Percentiles rank a stretch among this genome's conserved stretches.
Conservation (phyloP, 2,888 invertebrate genomes). For the Gerris lacustris region DNA sequence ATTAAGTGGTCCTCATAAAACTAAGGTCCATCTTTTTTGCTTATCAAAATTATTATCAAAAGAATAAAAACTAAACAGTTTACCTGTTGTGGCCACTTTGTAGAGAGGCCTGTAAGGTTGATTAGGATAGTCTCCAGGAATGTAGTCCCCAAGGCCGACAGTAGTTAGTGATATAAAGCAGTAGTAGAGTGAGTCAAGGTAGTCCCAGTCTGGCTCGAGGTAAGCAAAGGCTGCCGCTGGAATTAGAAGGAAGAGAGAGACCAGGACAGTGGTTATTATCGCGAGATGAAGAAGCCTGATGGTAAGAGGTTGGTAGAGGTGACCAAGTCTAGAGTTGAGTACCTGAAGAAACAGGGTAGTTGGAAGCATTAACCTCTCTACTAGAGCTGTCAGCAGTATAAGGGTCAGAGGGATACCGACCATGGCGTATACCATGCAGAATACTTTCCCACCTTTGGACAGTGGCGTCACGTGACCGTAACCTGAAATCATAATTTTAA, state of each 20-base stretch:
- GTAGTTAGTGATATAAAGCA: conserved; percentile 84
- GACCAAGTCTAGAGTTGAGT: conserved; percentile 42
- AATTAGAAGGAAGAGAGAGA: conserved; percentile 50
- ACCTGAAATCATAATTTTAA: conserved; percentile 41
- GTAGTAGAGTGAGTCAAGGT: conserved; percentile 77
- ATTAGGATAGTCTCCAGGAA: conserved; percentile 66
- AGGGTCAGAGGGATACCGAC: conserved; percentile 78
- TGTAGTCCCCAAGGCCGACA: conserved; percentile 79
- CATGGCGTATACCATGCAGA: conserved; percentile 75
- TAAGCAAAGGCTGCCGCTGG: conserved; percentile 63
- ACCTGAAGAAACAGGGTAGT: conserved; percentile 56
- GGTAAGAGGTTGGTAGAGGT: background rate
- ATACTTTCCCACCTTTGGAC: conserved; percentile 72
- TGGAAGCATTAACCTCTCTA: conserved; percentile 66
- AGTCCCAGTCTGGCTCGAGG: conserved; percentile 71
- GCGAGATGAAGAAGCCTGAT: background rate
- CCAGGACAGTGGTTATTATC: conserved; percentile 37
- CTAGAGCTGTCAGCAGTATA: conserved; percentile 66
- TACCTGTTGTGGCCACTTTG: conserved; percentile 67
- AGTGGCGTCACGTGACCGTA: conserved; percentile 83
- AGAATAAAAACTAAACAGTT: conserved; percentile 33
- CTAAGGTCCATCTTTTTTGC: too few relatives aligned
- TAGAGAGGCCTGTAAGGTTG: conserved; percentile 68
- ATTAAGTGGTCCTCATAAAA: too few relatives aligned
- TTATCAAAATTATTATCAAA: too few relatives aligned